Evolutionary conservation across 2,888 invertebrate species (phyloP).

Genomic region (Leptopilina myrica): DNA sequence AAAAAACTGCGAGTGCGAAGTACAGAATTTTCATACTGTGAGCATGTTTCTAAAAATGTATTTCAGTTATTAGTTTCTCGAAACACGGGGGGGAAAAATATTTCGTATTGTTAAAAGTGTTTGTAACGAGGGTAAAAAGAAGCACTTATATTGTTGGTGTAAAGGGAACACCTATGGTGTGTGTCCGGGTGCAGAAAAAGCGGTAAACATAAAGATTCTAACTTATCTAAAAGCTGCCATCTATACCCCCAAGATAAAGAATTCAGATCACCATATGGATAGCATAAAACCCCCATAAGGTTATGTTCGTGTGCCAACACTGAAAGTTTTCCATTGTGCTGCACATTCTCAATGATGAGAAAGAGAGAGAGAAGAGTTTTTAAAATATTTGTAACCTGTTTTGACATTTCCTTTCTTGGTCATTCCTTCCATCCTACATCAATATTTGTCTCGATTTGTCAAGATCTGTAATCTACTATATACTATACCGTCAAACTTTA

Average conservation of each 20-base stretch:
- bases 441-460: slow-evolving; percentile 23
- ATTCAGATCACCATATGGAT: slow-evolving; percentile 67
- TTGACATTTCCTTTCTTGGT: slow-evolving; percentile 47
- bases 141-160: neutral
- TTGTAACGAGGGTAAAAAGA: slow-evolving; percentile 1
- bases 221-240: slow-evolving; percentile 62
- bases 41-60: no score
- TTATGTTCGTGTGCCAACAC: slow-evolving; percentile 64
- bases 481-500: no score
- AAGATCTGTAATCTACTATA: slow-evolving; percentile 17
- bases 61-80: no score
- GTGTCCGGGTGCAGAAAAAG: slow-evolving; percentile 37
- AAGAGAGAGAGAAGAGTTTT: slow-evolving; percentile 43
- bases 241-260: slow-evolving; percentile 60
- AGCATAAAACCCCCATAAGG: slow-evolving; percentile 67
- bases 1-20: no score
- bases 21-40: no score
- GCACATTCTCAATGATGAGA: slow-evolving; percentile 52
- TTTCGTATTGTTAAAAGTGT: neutral
- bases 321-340: slow-evolving; percentile 68
- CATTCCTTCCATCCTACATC: slow-evolving; percentile 7
- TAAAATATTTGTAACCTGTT: slow-evolving; percentile 59
- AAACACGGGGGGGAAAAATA: neutral
- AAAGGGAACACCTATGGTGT: neutral
- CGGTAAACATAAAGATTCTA: slow-evolving; percentile 58